Base-by-base conservation (phyloP, 2,888 invertebrate genomes). In the Andrena haemorrhoa region DNA sequence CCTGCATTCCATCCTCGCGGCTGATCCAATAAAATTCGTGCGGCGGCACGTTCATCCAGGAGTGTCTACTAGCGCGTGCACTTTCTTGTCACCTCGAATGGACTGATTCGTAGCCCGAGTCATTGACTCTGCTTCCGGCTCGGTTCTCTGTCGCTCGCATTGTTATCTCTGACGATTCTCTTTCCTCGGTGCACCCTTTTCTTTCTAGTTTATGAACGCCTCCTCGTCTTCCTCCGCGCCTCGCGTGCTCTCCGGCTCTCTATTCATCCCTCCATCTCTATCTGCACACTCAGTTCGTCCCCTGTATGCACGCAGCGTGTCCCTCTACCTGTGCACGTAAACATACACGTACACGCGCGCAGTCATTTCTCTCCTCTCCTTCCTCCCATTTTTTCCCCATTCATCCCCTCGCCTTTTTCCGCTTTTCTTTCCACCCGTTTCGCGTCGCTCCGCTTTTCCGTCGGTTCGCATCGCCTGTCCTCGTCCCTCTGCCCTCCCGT, bases 81-180 rank as follows among this genome's bases (percentile, higher is more conserved):
- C 83, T 85, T 86, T 88, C 90, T 84, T 89, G 87, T 89, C 89
- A 90, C 88, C 83, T 86, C 76, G 85, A 90, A 89, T 79, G 86
- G 86, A 86, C 83, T 80, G 82, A 83, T 82, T 83, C 75, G 80
- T 69, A 76, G 73, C 83, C 80, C 88, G 90, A 92, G 91, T 92
- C 92, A 92, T 92, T 92, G 91, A 92, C 92, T 91, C 86, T 79
- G 86, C 88, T 92, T 92, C 92, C 92, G 91, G 90, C 91, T 89
- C 83, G 89, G 73, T 71, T 90, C 90, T 88, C 85, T 81, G 87
- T 90, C 88, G 85, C 84, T 89, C 88, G 82, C 83, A 84, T 90
- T 89, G 88, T 90, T 88, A 86, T 86, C 86, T 78, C 78, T 68
- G 79, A 79, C 82, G 64, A 71, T 75, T 75, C 85, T 70, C 73